phyloP scores from a whole-genome alignment of 2,888 invertebrate species.

The Phyllotreta cruciferae region DNA sequence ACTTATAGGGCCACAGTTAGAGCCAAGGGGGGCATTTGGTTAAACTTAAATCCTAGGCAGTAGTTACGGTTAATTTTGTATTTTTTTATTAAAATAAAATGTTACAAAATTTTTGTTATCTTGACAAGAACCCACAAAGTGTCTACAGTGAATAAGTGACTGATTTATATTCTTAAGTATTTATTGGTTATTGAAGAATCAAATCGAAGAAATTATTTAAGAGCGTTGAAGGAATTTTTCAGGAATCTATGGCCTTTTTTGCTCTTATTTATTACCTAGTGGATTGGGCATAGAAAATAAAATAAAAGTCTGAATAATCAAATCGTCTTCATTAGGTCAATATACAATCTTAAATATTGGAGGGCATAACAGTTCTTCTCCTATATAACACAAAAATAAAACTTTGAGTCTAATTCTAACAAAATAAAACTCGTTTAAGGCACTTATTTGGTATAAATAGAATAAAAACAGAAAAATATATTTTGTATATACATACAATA shows the following conservation, averaged over 20 bases:
- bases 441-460: conserved; percentile 40
- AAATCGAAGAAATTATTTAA: too few relatives aligned
- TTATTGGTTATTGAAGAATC: too few relatives aligned
- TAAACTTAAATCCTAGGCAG: conserved; percentile 59
- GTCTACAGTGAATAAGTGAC: too few relatives aligned
- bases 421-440: conserved; percentile 33
- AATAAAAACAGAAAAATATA: conserved; percentile 1
- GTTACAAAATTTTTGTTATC: too few relatives aligned
- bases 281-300: conserved; percentile 2
- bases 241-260: too few relatives aligned
- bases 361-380: conserved; percentile 43
- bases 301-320: conserved; percentile 27
- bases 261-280: too few relatives aligned
- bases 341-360: conserved; percentile 39
- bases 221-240: too few relatives aligned
- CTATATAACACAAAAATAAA: conserved; percentile 43
- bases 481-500: conserved; percentile 32
- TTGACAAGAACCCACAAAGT: too few relatives aligned
- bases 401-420: conserved; percentile 35
- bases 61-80: neutral
- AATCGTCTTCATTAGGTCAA: conserved; percentile 35
- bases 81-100: too few relatives aligned
- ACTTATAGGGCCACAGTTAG: conserved; percentile 65
- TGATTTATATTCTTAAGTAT: too few relatives aligned
- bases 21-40: conserved; percentile 67